Conservation (phyloP, 2,797 vertebrate species). For the Neopelma chrysocephalum region DNA sequence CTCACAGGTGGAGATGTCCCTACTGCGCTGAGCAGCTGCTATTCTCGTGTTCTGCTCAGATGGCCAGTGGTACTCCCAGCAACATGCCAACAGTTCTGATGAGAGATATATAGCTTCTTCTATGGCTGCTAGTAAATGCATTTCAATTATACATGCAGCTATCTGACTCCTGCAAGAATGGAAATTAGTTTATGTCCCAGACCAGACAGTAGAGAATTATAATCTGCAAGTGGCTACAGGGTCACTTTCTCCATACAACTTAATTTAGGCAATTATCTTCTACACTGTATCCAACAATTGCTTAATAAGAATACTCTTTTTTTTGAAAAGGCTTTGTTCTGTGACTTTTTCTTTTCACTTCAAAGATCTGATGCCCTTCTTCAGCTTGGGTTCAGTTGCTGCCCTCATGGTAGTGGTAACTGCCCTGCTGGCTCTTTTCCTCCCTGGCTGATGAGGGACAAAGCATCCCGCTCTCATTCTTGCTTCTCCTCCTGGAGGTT, state of each 20-base stretch:
- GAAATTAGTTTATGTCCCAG: conserved; percentile 15
- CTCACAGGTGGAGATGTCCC: neutral
- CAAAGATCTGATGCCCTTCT: neutral
- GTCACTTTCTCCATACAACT: neutral
- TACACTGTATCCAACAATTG: neutral
- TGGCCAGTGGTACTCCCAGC: accelerated
- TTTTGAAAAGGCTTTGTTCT: neutral
- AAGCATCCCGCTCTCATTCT: accelerated
- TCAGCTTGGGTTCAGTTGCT: neutral
- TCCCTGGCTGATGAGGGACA: neutral
- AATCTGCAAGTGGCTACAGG: neutral
- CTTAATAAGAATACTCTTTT: neutral
- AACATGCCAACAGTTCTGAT: neutral
- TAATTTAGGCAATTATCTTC: neutral
- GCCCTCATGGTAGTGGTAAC: accelerated
- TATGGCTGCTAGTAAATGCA: neutral
- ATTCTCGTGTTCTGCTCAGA: accelerated
- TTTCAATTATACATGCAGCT: neutral
- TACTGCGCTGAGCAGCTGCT: accelerated
- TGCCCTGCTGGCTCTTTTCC: neutral
- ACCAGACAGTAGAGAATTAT: neutral
- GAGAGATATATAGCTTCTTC: neutral
- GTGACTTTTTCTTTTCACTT: neutral
- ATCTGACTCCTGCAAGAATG: neutral
- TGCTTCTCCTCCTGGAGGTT: neutral